Conservation (phyloP, 2,113 vertebrate species). For the Oreochromis niloticus region DNA sequence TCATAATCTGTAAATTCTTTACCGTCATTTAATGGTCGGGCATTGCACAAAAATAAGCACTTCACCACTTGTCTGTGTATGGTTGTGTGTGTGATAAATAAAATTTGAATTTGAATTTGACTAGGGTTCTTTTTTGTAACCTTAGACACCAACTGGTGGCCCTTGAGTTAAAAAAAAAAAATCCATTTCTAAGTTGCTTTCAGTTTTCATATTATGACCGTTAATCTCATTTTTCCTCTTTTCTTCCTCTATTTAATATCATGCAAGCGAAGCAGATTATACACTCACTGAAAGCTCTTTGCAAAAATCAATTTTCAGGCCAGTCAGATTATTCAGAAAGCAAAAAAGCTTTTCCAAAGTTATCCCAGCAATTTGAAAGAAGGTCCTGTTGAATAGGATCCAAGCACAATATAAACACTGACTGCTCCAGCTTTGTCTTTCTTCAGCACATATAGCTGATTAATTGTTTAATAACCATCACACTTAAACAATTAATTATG, state of each 20-base stretch:
- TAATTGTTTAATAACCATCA: background rate
- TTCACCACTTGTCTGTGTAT: background rate
- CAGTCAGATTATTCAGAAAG: background rate
- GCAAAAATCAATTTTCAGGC: background rate
- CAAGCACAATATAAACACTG: background rate
- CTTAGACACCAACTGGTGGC: background rate
- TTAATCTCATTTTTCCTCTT: background rate
- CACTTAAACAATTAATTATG: background rate
- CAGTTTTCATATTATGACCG: background rate
- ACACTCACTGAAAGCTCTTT: background rate
- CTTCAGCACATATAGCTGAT: background rate
- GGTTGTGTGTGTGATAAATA: background rate
- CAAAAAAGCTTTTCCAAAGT: conserved; percentile 67
- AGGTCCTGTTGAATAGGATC: conserved; percentile 22
- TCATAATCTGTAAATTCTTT: background rate
- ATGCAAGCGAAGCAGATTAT: accelerated
- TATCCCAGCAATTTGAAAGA: conserved; percentile 44
- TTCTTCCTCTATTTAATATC: background rate
- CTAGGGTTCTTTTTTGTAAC: background rate
- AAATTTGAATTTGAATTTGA: background rate
- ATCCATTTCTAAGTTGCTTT: background rate
- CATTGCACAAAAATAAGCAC: background rate
- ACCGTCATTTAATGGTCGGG: background rate
- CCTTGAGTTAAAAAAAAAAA: background rate
- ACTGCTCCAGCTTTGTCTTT: background rate